Conservation (phyloP, 2,888 invertebrate genomes). For the Papilio elwesi region DNA sequence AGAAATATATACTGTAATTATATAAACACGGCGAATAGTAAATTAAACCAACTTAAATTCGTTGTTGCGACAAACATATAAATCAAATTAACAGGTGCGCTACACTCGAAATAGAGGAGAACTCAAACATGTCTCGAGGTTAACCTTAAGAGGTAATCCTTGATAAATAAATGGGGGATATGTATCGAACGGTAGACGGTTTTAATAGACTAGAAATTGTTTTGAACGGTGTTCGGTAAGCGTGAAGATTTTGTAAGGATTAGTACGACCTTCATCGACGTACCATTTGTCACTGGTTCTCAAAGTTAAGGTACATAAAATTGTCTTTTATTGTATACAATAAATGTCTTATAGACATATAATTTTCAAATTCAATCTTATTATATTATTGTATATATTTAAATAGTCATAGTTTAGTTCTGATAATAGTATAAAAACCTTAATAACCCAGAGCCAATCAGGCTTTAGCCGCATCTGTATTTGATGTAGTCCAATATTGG, state of each 20-base stretch:
- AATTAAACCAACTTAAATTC: slow-evolving; percentile 8
- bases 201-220: slow-evolving; percentile 82
- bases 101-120: background rate
- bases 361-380: too few species aligned
- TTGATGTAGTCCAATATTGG: too few species aligned
- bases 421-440: too few species aligned
- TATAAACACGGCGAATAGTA: background rate
- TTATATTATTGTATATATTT: too few species aligned
- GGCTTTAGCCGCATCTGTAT: too few species aligned
- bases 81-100: slow-evolving; percentile 1
- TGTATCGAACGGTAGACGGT: slow-evolving; percentile 54
- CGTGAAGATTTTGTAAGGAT: slow-evolving; percentile 79
- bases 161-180: slow-evolving; percentile 40
- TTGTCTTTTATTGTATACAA: background rate
- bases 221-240: slow-evolving; percentile 76
- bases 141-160: slow-evolving; percentile 41
- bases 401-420: too few species aligned
- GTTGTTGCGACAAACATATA: background rate
- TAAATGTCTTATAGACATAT: too few species aligned
- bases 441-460: too few species aligned
- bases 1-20: background rate
- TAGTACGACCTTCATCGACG: slow-evolving; percentile 66
- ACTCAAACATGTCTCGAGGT: slow-evolving; percentile 29
- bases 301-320: slow-evolving; percentile 55
- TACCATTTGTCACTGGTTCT: slow-evolving; percentile 55